Evolutionary conservation across 2,888 invertebrate species (phyloP), one percentile per base, ranked within the genome.

Genomic region (Drosophila rubida): DNA sequence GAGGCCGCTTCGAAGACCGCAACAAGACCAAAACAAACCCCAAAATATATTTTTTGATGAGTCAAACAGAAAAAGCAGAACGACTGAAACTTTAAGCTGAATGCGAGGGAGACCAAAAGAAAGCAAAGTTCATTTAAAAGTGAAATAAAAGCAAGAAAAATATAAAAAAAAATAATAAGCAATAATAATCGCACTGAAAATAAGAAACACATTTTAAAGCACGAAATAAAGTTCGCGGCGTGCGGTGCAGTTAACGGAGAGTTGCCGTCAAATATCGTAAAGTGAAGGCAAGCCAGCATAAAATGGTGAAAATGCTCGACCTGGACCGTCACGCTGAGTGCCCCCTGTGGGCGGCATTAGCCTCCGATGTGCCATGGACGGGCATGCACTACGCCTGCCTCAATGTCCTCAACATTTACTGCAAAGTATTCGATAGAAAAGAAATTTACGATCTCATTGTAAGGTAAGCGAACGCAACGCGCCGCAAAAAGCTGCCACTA

Each of bases 351-450:
- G 93, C 93, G 87, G 94, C 94, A 69, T 90, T 94, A 92, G 90
- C 90, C 62, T 90, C 93, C 57, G 87, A 90, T 60, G 92, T 95
- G 77, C 95, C 95, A 69, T 97, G 96, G 97, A 95, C 95, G n/a
- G 97, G 96, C 46, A 94, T 97, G 90, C 95, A 95, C 88, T 95
- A 96, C 92, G 95, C 96, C 77, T 97, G 97, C 91, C 94, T 97
- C 76, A 95, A 96, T 93, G 95, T 97, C 60, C 93, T 97, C 67
- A 96, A 96, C 89, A 93, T 97, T 59, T 97, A 97, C 93, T 96
- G 96, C 93, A 97, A 96, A 92, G 96, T 96, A 84, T 97, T 97
- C 92, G 96, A 96, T 90, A 95, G 95, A 90, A 95, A 95, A 91
- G 96, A 96, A 93, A 94, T 96, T 44, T 93, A 95, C 92, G 95